Evolutionary conservation across 1,140 invertebrate genomes (phyloP).

Genomic region (Aphis gossypii): DNA sequence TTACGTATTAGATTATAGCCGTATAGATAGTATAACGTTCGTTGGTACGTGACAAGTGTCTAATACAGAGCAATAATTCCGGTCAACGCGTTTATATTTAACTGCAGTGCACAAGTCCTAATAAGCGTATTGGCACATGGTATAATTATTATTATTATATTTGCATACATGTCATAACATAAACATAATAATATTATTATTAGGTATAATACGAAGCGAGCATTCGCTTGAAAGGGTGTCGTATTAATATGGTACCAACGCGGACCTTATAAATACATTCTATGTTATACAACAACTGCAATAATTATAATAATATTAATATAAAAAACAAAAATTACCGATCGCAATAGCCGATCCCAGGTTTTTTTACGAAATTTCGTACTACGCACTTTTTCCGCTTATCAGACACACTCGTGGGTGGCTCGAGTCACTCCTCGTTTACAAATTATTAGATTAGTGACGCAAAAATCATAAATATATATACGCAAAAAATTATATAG

Average conservation of each 20-base stretch:
- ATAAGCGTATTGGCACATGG: not conserved
- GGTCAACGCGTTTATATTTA: conserved; percentile 1
- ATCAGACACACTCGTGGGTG: not conserved
- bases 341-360: too few species aligned
- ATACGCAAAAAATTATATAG: not conserved
- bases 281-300: not conserved
- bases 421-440: not conserved
- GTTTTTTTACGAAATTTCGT: too few species aligned
- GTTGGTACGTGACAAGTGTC: conserved; percentile 31
- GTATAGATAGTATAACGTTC: not conserved
- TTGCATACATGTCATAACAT: not conserved
- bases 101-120: not conserved
- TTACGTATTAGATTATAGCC: conserved; percentile 4
- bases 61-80: conserved; percentile 24
- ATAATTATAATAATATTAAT: too few species aligned
- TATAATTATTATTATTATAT: not conserved
- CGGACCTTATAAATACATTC: not conserved
- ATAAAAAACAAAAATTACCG: too few species aligned
- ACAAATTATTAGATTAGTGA: not conserved
- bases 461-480: not conserved
- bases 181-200: not conserved
- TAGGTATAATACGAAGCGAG: not conserved
- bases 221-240: not conserved
- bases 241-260: not conserved
- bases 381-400: too few species aligned